Conservation (phyloP, 2,797 vertebrate genomes). For the Sparidentex hasta region DNA sequence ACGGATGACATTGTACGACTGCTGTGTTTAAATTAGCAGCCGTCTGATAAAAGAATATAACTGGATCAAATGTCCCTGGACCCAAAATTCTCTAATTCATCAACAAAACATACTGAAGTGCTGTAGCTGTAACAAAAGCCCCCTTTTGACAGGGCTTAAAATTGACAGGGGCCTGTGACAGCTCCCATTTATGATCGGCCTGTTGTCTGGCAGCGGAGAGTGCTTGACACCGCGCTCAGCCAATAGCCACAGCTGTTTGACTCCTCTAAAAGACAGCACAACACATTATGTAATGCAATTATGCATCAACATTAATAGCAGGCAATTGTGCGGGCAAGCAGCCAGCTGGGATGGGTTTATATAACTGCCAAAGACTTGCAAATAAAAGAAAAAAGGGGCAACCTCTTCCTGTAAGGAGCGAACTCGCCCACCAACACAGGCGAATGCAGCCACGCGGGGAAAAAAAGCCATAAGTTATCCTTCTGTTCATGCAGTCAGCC, state of each 20-base stretch:
- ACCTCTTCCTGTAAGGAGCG: slow-evolving; percentile 60
- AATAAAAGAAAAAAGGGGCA: slow-evolving; percentile 59
- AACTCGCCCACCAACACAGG: slow-evolving; percentile 21
- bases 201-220: slow-evolving; percentile 56
- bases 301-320: slow-evolving; percentile 83
- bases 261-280: slow-evolving; percentile 73
- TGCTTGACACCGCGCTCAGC: slow-evolving; percentile 56
- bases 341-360: slow-evolving; percentile 83
- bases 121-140: slow-evolving; percentile 60
- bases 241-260: slow-evolving; percentile 77
- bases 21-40: slow-evolving; percentile 74
- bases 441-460: slow-evolving; percentile 24
- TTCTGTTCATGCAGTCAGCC: slow-evolving; percentile 49
- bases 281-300: slow-evolving; percentile 84
- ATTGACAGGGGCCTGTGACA: slow-evolving; percentile 67
- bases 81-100: slow-evolving; percentile 60
- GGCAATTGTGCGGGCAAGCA: slow-evolving; percentile 81
- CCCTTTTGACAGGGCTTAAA: slow-evolving; percentile 60
- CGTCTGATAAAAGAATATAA: slow-evolving; percentile 72
- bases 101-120: slow-evolving; percentile 52
- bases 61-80: slow-evolving; percentile 67
- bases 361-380: slow-evolving; percentile 76
- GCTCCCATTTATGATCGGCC: slow-evolving; percentile 61
- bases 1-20: slow-evolving; percentile 78
- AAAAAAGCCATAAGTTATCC: slow-evolving; percentile 46